Evolutionary conservation across 2,888 invertebrate genomes (phyloP), one percentile per base, ranked within the genome.

Genomic region (Polylopha cassiicola): DNA sequence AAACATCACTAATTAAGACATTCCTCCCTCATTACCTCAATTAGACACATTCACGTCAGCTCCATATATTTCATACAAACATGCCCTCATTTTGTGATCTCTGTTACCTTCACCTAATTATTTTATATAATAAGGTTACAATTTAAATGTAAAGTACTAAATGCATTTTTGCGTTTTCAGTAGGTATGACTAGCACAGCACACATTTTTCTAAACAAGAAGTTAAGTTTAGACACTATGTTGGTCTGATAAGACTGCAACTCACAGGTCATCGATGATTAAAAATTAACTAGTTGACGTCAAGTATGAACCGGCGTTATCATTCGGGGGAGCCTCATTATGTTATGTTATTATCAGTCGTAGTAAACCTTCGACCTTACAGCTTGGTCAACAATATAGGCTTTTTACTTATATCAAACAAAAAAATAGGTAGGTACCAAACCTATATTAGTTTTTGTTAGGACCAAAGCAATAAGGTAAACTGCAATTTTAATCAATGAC

Each of bases 1-100:
- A 71, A 76, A 79, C 73, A 78, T 72, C 66, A 75, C 78, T 82
- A 79, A 82, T 82, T 81, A 81, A 81, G 81, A 79, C 79, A 81
- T 80, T 76, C 75, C 80, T 77, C 64, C 75, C 73, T 81, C 78
- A 76, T 82, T 81, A 79, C 62, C 60, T 75, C 78, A 78, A 80
- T 81, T 80, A 80, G 70, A 76, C 71, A 73, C 71, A 70, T 77
- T 70, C 67, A 72, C 72, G 63, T 72, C 67, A 68, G 60, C n/a
- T n/a, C n/a, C n/a, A n/a, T n/a, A 59, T 62, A 61, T 54, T 60
- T 51, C 55, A 61, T 56, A 61, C 51, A 55, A 54, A 41, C 41
- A 41, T 41, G 41, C 29, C 41, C 41, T 21, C 24, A 26, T 34
- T 39, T 18, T 23, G 31, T 47, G 44, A 47, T 46, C 42, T 48